A percentile compares a stretch with the other conserved stretches of the same genome.
Evolutionary conservation across 2,797 vertebrate species (phyloP).

Genomic region (Pogoniulus pusillus): DNA sequence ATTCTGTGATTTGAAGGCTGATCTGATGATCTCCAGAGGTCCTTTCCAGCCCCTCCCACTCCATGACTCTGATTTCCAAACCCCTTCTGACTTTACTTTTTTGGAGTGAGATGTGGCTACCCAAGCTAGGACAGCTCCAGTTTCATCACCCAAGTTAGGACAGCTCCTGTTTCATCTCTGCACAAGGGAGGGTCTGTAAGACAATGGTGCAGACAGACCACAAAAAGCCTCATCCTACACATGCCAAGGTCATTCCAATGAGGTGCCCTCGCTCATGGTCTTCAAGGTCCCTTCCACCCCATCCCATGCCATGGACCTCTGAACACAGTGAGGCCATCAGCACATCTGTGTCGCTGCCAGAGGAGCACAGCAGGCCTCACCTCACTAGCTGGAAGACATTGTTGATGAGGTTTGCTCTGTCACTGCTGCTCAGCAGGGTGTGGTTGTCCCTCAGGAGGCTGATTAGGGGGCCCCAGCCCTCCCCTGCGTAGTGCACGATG

Average conservation of each 20-base stretch:
- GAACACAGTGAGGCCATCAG: no score
- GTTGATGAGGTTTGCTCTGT: constrained; percentile 89
- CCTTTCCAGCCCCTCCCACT: no score
- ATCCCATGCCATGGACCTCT: no score
- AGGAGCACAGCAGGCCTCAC: constrained; percentile 61
- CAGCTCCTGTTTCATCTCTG: neutral
- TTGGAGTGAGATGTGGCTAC: neutral
- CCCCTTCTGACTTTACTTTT: neutral
- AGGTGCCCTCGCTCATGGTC: no score
- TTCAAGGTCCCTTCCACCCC: no score
- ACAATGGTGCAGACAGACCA: no score
- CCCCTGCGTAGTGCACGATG: constrained; percentile 88
- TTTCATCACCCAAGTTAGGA: neutral
- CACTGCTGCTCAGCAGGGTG: constrained; percentile 83
- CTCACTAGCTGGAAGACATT: constrained; percentile 91
- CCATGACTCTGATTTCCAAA: neutral
- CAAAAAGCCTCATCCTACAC: no score
- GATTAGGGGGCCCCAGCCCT: constrained; percentile 85
- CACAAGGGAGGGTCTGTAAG: neutral
- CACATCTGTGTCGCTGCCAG: no score
- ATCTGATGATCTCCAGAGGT: no score
- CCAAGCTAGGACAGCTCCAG: neutral
- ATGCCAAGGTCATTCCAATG: no score
- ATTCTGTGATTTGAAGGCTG: no score
- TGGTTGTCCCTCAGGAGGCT: constrained; percentile 82